phyloP scores from a whole-genome alignment of 2,797 vertebrate genomes.

The Enteromius radiatus region DNA sequence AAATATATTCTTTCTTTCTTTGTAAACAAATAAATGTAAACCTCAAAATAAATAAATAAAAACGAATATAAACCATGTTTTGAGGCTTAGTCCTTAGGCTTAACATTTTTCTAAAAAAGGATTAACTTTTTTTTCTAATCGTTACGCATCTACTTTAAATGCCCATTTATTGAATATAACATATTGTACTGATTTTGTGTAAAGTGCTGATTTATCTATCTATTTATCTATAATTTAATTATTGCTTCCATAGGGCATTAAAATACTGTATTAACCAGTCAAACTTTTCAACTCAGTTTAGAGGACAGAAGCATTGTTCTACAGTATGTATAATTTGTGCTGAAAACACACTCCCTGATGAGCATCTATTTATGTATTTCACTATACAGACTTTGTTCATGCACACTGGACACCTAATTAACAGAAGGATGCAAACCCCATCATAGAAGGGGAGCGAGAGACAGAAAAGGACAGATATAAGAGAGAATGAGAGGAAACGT shows the following conservation, averaged over 20 bases:
- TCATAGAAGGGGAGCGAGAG: conserved; percentile 26
- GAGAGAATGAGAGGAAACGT: conserved; percentile 7
- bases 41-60: background rate
- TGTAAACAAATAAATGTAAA: background rate
- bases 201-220: background rate
- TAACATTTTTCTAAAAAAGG: background rate
- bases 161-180: background rate
- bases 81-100: background rate
- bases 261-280: background rate
- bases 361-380: conserved; percentile 57
- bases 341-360: conserved; percentile 59
- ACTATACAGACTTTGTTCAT: conserved; percentile 59
- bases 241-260: background rate
- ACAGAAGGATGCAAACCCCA: conserved; percentile 39
- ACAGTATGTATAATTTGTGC: conserved; percentile 53
- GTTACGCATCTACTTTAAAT: background rate
- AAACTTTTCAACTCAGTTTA: conserved; percentile 30
- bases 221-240: too few species aligned
- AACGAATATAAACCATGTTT: background rate
- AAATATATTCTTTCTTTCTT: background rate
- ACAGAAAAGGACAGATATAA: conserved; percentile 62
- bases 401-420: conserved; percentile 57
- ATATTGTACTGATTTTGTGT: conserved; percentile 9
- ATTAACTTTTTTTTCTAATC: background rate
- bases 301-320: conserved; percentile 68